Evolutionary conservation across 2,113 vertebrate species (phyloP), one percentile per base, ranked within the genome.

Genomic region (Sigmodon hispidus): DNA sequence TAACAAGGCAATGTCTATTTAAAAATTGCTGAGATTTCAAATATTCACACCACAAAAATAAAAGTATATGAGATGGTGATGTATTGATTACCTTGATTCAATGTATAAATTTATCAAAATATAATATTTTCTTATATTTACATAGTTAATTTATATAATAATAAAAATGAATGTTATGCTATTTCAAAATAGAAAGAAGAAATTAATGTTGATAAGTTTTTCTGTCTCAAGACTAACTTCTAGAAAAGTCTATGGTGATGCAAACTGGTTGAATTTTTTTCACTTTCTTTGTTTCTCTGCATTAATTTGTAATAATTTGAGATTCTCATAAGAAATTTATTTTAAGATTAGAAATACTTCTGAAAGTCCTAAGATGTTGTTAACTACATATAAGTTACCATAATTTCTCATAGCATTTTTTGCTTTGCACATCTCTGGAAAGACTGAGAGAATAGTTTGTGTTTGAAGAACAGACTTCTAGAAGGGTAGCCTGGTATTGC

Each of bases 111-210:
- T 61, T 79, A 50, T 72, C 7, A 36, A 70, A 91, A 45, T n/a
- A 8, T 45, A 55, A n/a, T 29, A 45, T 88, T 83, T 75, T 0
- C 48, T 21, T 45, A 36, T 40, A 57, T 40, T 34, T 79, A 83
- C 69, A 48, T 19, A 55, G 17, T 59, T 90, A 85, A 69, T 67
- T 77, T 43, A 5, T 76, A 48, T 84, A 65, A 86, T 67, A 83
- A 57, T 72, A 43, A 86, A 86, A 87, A 65, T 76, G 24, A 89
- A 94, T 50, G 31, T 45, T 75, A 34, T 55, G 36, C 69, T 84
- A n/a, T 96, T 85, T 96, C 43, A 92, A 94, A 96, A 45, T n/a
- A 93, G 48, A 80, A 55, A 89, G 45, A 87, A 90, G 52, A 89
- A 87, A 92, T 75, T 36, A 31, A 73, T 76, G 59, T 2, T 61